phyloP scores from a whole-genome alignment of 2,888 invertebrate species.

The Lydus trimaculatus region DNA sequence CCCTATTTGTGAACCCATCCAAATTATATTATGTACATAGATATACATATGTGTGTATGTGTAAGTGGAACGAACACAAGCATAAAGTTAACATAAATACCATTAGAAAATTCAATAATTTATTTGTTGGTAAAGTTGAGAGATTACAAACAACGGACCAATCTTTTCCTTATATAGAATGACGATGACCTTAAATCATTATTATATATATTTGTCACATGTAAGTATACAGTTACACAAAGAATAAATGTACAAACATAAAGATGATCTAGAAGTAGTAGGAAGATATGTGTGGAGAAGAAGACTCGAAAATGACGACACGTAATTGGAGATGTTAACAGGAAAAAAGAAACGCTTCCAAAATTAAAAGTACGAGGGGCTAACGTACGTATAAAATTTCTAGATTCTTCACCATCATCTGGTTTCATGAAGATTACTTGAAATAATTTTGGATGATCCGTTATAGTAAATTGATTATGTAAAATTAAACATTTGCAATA shows the following conservation, averaged over 20 bases:
- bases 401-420: not conserved
- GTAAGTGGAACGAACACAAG: not conserved
- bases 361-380: not conserved
- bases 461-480: not conserved
- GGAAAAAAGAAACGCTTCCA: not conserved
- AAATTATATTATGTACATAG: not conserved
- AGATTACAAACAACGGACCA: conserved; percentile 13
- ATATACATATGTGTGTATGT: not conserved
- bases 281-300: not conserved
- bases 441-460: too few species aligned
- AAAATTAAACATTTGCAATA: not conserved
- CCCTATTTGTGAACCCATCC: not conserved
- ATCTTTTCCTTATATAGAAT: conserved; percentile 30
- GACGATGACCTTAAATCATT: conserved; percentile 33
- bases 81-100: conserved; percentile 6
- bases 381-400: not conserved
- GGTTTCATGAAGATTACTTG: not conserved
- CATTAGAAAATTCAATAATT: conserved; percentile 23
- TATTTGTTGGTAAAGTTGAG: conserved; percentile 22
- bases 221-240: conserved; percentile 26
- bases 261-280: conserved; percentile 11
- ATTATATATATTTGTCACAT: conserved; percentile 24
- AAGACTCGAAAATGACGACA: not conserved
- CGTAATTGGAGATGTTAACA: conserved; percentile 1
- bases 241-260: conserved; percentile 22